Evolutionary conservation across 2,113 vertebrate species (phyloP).

Genomic region (Vireo altiloquus): DNA sequence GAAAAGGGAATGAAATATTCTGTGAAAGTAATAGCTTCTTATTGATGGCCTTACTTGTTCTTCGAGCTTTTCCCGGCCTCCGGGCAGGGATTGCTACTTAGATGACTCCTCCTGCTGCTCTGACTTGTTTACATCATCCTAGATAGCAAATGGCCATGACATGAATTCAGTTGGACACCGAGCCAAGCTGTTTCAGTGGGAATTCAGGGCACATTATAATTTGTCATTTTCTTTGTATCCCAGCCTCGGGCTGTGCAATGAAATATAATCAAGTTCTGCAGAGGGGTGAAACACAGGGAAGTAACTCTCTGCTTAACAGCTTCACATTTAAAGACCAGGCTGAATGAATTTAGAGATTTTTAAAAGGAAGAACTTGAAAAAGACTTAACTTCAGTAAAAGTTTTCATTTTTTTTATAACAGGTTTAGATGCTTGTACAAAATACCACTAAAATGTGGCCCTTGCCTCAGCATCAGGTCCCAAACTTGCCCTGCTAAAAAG

Average conservation of each 20-base stretch:
- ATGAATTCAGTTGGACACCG: constrained; percentile 34
- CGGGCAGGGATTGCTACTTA: constrained; percentile 38
- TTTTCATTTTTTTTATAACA: not conserved
- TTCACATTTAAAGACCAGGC: not conserved
- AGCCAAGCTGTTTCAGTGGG: constrained; percentile 23
- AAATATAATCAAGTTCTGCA: constrained; percentile 25
- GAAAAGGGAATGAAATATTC: constrained; percentile 2
- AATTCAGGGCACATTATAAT: constrained; percentile 48
- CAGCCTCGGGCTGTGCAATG: not conserved
- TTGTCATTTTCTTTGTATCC: constrained; percentile 33
- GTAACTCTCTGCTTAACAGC: not conserved
- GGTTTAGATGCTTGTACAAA: not conserved
- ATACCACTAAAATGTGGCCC: not conserved
- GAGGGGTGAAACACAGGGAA: not conserved
- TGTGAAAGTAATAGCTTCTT: constrained; percentile 20
- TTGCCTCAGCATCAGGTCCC: not conserved
- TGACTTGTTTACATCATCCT: constrained; percentile 52
- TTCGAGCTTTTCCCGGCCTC: constrained; percentile 12
- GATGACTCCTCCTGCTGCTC: constrained; percentile 33
- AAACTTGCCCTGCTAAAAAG: not conserved
- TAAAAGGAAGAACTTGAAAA: not conserved
- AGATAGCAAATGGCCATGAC: not conserved
- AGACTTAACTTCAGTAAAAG: not conserved
- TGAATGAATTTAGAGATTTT: not conserved
- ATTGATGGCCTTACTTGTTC: constrained; percentile 17